Percentiles rank a stretch among this genome's conserved stretches.
phyloP scores from a whole-genome alignment of 2,888 invertebrate genomes.

The Tenthredo amoena region DNA sequence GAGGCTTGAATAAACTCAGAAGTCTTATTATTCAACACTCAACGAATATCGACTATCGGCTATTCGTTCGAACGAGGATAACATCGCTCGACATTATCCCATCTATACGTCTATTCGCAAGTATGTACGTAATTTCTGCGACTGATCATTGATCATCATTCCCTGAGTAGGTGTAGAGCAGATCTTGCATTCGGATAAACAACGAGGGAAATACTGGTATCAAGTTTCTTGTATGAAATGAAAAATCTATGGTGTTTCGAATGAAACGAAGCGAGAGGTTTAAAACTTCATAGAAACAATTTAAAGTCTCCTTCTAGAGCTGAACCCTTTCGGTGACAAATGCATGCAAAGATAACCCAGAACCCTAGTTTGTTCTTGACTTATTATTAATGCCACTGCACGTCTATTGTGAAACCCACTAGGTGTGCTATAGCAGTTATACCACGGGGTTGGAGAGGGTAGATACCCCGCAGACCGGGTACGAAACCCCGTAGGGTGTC shows the following conservation, averaged over 20 bases:
- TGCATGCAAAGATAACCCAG: slow-evolving; percentile 64
- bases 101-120: neutral
- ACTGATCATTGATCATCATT: neutral
- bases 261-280: neutral
- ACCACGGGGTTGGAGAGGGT: slow-evolving; percentile 52
- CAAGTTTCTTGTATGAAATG: slow-evolving; percentile 3
- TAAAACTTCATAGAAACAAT: slow-evolving; percentile 55
- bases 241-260: neutral
- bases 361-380: slow-evolving; percentile 51
- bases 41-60: neutral
- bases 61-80: neutral
- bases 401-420: slow-evolving; percentile 66
- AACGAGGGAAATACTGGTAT: neutral
- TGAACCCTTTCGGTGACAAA: slow-evolving; percentile 65
- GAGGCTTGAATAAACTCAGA: neutral
- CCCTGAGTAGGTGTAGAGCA: neutral
- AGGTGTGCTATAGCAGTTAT: slow-evolving; percentile 62
- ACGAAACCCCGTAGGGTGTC: slow-evolving; percentile 41
- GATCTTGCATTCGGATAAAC: neutral
- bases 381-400: slow-evolving; percentile 69
- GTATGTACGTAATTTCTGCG: neutral
- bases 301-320: slow-evolving; percentile 39
- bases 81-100: neutral
- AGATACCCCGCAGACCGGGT: slow-evolving; percentile 15
- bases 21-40: neutral